These are phyloP conservation scores for mouse (Mus musculus) DNA, from an alignment of 2,113 vertebrate species.

Conservation along the genomic window GRCm39 chr3:74565501-74566000, in stretches of 20 bases:
- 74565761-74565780: not conserved
- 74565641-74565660: not conserved
- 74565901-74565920: conserved; percentile 33
- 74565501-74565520: not conserved
- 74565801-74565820: not conserved
- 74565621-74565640: not conserved
- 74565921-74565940: not conserved
- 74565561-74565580: not conserved
- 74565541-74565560: not conserved
- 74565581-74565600: not conserved
- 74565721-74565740: not conserved
- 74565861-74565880: conserved; percentile 26
- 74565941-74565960: not conserved
- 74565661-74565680: not conserved
- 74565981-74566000: not conserved
- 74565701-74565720: not conserved
- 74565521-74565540: not conserved
- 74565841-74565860: not conserved
- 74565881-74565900: not conserved
- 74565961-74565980: not conserved
- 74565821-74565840: not conserved
- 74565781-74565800: not conserved
- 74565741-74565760: not conserved
- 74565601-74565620: not conserved
- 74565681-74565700: not conserved